A percentile compares a stretch with the other conserved stretches of the same genome.
phyloP scores from a whole-genome alignment of 2,888 invertebrate genomes.

The Epirrhoe tristata region DNA sequence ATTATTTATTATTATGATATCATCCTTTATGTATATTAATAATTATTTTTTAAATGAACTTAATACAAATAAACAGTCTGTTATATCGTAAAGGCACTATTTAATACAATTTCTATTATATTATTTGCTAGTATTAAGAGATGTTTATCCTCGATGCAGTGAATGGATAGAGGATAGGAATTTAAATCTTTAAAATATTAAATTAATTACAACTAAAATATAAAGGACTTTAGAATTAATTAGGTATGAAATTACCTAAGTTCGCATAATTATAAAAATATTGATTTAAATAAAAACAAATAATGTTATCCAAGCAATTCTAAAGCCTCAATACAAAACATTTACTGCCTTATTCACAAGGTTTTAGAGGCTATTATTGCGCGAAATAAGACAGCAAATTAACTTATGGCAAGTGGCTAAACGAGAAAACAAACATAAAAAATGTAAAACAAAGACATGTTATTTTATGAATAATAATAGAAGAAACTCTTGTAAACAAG shows the following conservation, averaged over 20 bases:
- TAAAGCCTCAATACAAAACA: slow-evolving; percentile 14
- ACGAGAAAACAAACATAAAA: not conserved
- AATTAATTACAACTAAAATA: slow-evolving; percentile 1
- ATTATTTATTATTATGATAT: not conserved
- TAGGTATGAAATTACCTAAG: slow-evolving; percentile 12
- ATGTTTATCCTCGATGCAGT: not conserved
- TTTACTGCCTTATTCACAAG: slow-evolving; percentile 10
- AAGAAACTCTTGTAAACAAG: not conserved
- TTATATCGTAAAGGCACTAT: slow-evolving; percentile 29
- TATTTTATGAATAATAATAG: not conserved
- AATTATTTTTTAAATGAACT: slow-evolving; percentile 2
- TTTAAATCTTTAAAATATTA: not conserved
- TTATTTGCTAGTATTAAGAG: not conserved
- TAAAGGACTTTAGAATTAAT: slow-evolving; percentile 6
- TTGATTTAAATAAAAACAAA: not conserved
- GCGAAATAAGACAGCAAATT: slow-evolving; percentile 19
- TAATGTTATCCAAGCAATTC: not conserved
- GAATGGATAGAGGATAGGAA: not conserved
- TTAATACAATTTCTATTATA: slow-evolving; percentile 13
- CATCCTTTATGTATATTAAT: not conserved
- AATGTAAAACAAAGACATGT: not conserved
- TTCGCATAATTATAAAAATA: slow-evolving; percentile 1
- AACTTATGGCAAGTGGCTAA: slow-evolving; percentile 11
- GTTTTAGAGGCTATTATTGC: slow-evolving; percentile 13
- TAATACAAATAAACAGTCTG: slow-evolving; percentile 18